Evolutionary conservation across 2,113 vertebrate genomes (phyloP).

Genomic region (Onychostoma macrolepis): DNA sequence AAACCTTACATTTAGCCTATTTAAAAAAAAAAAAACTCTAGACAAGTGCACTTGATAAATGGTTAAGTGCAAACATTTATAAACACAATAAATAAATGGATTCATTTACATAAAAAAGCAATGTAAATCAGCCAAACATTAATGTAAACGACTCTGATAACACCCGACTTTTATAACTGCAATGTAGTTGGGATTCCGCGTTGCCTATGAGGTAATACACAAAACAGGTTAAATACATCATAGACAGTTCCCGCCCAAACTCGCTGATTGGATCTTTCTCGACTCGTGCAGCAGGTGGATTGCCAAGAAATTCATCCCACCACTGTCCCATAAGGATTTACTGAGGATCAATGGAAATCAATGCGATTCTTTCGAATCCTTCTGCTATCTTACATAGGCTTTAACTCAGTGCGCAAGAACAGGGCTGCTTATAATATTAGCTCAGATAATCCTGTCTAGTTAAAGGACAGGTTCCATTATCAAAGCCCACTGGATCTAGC

Average conservation of each 20-base stretch:
- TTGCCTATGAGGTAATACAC: not conserved
- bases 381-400: not conserved
- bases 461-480: not conserved
- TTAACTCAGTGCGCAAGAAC: not conserved
- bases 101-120: not conserved
- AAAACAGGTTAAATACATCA: constrained; percentile 13
- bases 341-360: not conserved
- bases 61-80: no score
- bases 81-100: not conserved
- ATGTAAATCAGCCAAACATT: not conserved
- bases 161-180: not conserved
- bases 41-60: no score
- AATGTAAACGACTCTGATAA: not conserved
- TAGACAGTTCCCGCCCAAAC: constrained; percentile 52
- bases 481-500: constrained; percentile 21
- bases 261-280: constrained; percentile 48
- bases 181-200: not conserved
- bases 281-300: constrained; percentile 40
- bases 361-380: not conserved
- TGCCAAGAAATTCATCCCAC: constrained; percentile 26
- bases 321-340: constrained; percentile 9
- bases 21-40: no score
- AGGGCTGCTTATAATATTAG: constrained; percentile 4
- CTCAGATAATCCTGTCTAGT: not conserved
- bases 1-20: no score